Evolutionary conservation across 2,888 invertebrate genomes (phyloP), one percentile per base, ranked within the genome.

Genomic region (Cephus nigrinus): DNA sequence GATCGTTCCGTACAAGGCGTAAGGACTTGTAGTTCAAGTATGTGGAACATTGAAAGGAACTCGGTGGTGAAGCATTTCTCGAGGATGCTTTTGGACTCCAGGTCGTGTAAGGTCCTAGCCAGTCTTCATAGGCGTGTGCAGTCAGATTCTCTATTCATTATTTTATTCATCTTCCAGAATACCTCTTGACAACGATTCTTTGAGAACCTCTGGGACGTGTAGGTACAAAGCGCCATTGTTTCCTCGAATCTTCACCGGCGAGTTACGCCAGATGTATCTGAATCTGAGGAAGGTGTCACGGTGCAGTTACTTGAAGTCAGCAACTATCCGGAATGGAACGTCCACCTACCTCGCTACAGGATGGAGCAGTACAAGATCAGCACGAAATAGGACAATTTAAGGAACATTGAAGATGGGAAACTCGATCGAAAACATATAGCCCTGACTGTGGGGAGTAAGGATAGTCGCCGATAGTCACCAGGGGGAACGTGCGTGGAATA

Each of bases 1-100:
- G 68, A 76, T 74, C 68, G 68, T 74, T 55, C 55, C 55, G 55
- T 55, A 55, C 55, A 55, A 55, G 55, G 55, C 55, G 23, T 2
- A 55, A 55, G 55, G 55, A 55, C 55, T 55, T 55, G 55, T 23
- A 23, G 55, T 55, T 55, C 55, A 55, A 55, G 55, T 55, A 55
- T 4, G 15, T 40, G 40, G 55, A 55, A 55, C 40, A 55, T 55
- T 55, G 40, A 55, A 5, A 55, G 40, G 40, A 55, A 40, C 40
- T 40, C 4, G 15, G 1, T 9, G 55, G 2, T 23, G 55, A 55
- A 55, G 55, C 9, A 55, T 23, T 23, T 2, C 23, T 55, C 55
- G 23, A 55, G 2, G 55, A 55, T 55, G 2, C 55, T 55, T 55
- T 15, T 55, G 55, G 55, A 23, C 9, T 55, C 55, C 55, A 55